These are phyloP conservation scores for Drosophila monieri DNA, from an alignment of 2,888 invertebrate species.

Conservation along the genomic window DNA sequence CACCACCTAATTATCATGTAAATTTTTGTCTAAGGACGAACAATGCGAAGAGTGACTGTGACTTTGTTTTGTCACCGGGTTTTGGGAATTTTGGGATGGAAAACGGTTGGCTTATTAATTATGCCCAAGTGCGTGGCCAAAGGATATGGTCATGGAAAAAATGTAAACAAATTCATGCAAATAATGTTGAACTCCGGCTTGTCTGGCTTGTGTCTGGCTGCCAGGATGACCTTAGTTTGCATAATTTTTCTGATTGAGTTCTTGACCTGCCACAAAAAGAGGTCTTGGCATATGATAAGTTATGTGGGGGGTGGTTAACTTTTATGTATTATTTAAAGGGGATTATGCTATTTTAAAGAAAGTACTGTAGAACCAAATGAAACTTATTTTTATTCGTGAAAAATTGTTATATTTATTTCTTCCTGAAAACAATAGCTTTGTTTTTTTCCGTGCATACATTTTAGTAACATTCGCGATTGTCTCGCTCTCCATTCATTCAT, in stretches of 20 bases:
- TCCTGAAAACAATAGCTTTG: neutral
- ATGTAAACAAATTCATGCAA: slow-evolving; percentile 67
- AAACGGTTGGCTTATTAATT: slow-evolving; percentile 69
- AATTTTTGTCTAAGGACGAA: slow-evolving; percentile 65
- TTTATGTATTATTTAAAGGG: no score
- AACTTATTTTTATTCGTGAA: no score
- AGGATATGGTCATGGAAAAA: slow-evolving; percentile 52
- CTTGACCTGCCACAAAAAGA: slow-evolving; percentile 68
- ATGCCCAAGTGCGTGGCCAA: slow-evolving; percentile 79
- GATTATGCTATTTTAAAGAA: no score
- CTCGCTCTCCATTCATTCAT: slow-evolving; percentile 6
- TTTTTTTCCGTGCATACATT: neutral
- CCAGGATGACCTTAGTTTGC: slow-evolving; percentile 73
- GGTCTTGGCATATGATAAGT: slow-evolving; percentile 1
- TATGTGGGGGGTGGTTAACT: neutral
- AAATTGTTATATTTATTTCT: neutral
- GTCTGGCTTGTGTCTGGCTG: slow-evolving; percentile 36
- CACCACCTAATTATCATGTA: slow-evolving; percentile 74
- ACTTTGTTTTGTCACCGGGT: slow-evolving; percentile 44
- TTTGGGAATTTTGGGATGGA: slow-evolving; percentile 26
- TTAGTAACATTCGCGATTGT: neutral
- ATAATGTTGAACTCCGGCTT: slow-evolving; percentile 52
- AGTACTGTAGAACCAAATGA: neutral
- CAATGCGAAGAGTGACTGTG: slow-evolving; percentile 51
- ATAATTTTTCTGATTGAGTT: slow-evolving; percentile 66